phyloP scores from a whole-genome alignment of 64 coral and sea anemone genomes.

The Stichodactyla helianthus region DNA sequence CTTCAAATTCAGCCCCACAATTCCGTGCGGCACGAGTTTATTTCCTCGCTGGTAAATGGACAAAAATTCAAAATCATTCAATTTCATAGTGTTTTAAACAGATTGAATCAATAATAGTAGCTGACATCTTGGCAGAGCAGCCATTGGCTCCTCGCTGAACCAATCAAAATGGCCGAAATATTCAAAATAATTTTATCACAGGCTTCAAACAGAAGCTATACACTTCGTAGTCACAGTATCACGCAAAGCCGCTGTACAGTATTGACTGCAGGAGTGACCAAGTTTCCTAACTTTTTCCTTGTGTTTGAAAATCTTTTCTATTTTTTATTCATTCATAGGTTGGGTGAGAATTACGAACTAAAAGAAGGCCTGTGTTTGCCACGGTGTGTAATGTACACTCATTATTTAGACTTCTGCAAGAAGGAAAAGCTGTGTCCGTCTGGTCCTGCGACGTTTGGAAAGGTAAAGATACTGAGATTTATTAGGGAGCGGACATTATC shows the following conservation, averaged over 20 bases:
- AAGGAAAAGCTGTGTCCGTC: slow-evolving; percentile 74
- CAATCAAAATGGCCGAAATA: too few relatives aligned
- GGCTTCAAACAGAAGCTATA: too few relatives aligned
- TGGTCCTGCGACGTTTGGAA: slow-evolving; percentile 95
- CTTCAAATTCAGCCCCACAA: too few relatives aligned
- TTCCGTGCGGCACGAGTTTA: too few relatives aligned
- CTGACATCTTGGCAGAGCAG: too few relatives aligned
- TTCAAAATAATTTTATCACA: too few relatives aligned
- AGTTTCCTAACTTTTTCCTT: not conserved
- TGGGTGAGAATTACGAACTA: slow-evolving; percentile 55
- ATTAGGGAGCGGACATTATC: not conserved
- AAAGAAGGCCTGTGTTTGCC: slow-evolving; percentile 73
- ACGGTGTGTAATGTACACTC: slow-evolving; percentile 92
- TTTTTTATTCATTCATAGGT: slow-evolving; percentile 16
- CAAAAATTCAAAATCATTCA: too few relatives aligned
- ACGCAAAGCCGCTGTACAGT: too few relatives aligned
- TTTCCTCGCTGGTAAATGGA: too few relatives aligned
- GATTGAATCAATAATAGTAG: not conserved
- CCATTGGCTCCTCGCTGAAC: too few relatives aligned
- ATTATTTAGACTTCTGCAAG: slow-evolving; percentile 95
- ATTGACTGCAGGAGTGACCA: too few relatives aligned
- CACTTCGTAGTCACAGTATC: too few relatives aligned
- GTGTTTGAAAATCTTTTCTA: not conserved
- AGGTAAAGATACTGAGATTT: slow-evolving; percentile 33
- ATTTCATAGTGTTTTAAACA: not conserved